Evolutionary conservation across 2,888 invertebrate genomes (phyloP), one percentile per base, ranked within the genome.

Genomic region (Platypus cylindrus): DNA sequence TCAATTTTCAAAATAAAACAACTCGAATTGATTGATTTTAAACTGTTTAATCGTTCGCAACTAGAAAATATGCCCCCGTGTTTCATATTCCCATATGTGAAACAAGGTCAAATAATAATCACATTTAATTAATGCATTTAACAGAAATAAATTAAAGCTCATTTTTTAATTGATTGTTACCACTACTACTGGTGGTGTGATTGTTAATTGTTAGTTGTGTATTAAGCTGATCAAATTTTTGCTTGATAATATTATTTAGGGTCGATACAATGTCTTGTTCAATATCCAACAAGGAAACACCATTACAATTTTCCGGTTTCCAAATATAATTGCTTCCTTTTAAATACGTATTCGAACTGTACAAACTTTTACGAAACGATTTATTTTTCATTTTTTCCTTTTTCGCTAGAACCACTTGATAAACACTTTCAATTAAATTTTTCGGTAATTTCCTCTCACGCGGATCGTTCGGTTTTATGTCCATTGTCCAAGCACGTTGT

Each of bases 381-480:
- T 70, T 56, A 46, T 68, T 71, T 50, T 67, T 67, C 38, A 68
- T 68, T 34, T 67, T 70, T 45, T 69, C 69, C 48, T 75, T 76
- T 8, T 73, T 68, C 45, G 78, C 78, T 0, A 74, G 76, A 0
- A 83, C 82, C 51, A 85, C 63, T 50, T 77, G 75, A 58, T 82
- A 83, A 29, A 83, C 71, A 23, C 73, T 75, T 30, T 73, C 64
- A 47, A 85, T 75, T 34, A 86, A 63, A 27, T 85, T 80, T 51
- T 75, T 77, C 0, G 86, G 85, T 46, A 79, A 72, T 64, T 82
- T 70, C 36, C 70, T 77, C 49, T 86, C 86, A 32, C 85, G 64
- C 0, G 85, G 85, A 58, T 87, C 85, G 51, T 86, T 86, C 0
- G 86, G 86, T 34, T 80, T 67, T 43, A 86, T 75, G 43, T 80